phyloP scores from a whole-genome alignment of 2,113 vertebrate genomes.

The Actenoides lindsayi region DNA sequence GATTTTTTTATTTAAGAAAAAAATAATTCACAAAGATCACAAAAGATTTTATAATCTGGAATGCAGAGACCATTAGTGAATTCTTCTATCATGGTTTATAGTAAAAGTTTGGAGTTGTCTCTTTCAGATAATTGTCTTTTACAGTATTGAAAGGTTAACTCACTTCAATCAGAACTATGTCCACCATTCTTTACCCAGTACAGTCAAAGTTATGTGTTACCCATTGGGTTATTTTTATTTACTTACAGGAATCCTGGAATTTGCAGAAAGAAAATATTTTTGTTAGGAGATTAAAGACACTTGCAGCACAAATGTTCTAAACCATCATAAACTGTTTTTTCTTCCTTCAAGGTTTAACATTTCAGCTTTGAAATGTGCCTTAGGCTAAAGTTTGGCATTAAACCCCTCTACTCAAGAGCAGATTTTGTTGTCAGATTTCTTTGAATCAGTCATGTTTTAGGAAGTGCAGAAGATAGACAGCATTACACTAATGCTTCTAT shows the following conservation, averaged over 20 bases:
- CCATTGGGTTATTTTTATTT: neutral
- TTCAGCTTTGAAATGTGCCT: neutral
- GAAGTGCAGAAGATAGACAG: neutral
- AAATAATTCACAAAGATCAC: neutral
- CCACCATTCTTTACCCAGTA: neutral
- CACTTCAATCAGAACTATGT: neutral
- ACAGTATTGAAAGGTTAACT: neutral
- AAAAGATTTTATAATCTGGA: neutral
- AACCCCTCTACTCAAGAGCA: neutral
- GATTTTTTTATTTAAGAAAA: neutral
- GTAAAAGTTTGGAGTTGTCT: neutral
- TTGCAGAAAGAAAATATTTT: neutral
- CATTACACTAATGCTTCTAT: neutral
- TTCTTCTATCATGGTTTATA: neutral
- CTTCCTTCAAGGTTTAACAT: neutral
- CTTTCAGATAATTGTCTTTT: neutral
- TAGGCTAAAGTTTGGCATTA: neutral
- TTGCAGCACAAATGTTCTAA: neutral
- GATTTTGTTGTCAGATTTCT: neutral
- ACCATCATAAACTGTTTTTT: neutral
- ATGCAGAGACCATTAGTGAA: slow-evolving; percentile 3
- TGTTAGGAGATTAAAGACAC: neutral
- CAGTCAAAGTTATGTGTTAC: neutral
- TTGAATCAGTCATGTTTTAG: neutral
- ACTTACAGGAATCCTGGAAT: neutral